Percentiles rank a stretch among this genome's conserved stretches.
These are phyloP conservation scores for Liolophura sinensis DNA, from an alignment of 1,140 invertebrate species.

Conservation along the genomic window DNA sequence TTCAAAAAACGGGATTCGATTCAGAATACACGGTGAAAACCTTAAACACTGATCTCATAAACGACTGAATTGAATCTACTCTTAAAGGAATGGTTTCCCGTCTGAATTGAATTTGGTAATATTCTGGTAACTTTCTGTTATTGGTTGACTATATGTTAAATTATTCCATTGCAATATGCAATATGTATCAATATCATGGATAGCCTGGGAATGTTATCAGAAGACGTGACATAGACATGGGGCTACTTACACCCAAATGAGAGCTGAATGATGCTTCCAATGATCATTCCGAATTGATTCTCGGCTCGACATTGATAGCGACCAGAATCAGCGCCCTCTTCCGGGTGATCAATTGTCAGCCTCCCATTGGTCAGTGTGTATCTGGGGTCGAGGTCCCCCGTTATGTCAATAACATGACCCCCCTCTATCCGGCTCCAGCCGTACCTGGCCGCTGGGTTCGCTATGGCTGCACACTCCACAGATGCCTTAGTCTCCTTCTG, in stretches of 20 bases:
- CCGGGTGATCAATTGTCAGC: slow-evolving; percentile 84
- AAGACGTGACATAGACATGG: no score
- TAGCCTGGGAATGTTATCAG: no score
- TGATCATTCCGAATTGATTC: slow-evolving; percentile 88
- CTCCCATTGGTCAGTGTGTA: slow-evolving; percentile 91
- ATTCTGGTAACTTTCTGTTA: no score
- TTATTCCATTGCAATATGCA: no score
- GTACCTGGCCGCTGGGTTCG: slow-evolving; percentile 28
- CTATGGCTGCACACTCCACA: slow-evolving; percentile 31
- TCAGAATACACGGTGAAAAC: no score
- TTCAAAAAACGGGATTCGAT: no score
- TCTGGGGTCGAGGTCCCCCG: slow-evolving; percentile 62
- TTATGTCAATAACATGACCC: slow-evolving; percentile 14
- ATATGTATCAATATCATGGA: no score
- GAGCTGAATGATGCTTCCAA: slow-evolving; percentile 84
- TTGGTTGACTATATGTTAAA: no score
- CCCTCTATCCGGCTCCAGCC: slow-evolving; percentile 13
- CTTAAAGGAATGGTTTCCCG: no score
- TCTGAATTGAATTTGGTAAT: no score
- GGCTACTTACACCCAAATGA: slow-evolving; percentile 77
- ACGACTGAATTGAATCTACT: no score
- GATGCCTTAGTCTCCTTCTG: slow-evolving; percentile 5
- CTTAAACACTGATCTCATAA: no score
- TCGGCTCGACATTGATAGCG: slow-evolving; percentile 88
- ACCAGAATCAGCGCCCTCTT: slow-evolving; percentile 72